Base-by-base conservation (phyloP, 2,888 invertebrate species). In the Gisinianus flammeolus region DNA sequence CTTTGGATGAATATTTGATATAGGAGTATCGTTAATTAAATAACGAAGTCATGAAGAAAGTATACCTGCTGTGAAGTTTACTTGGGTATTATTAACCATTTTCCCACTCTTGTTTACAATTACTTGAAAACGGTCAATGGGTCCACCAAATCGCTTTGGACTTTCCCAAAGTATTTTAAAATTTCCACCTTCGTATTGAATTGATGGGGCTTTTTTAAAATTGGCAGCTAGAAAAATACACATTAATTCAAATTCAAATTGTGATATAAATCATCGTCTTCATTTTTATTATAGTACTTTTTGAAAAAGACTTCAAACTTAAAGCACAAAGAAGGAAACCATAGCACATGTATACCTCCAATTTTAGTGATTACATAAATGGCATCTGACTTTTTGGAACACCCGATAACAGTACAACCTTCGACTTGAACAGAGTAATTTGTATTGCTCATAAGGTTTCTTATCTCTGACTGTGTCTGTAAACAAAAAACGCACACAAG, bases 361-460 rank as follows among this genome's bases (percentile, higher is more conserved):
- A 93, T 91, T 79, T 89, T 88, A 0, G 93, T 93, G 31, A 88
- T 87, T 0, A 90, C 87, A 81, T 87, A 87, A 62, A 91, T 87
- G 0, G 88, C 87, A 82, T 88, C 87, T 70, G 90, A 90, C 12
- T 87, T 86, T 31, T 88, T 86, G 1, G 94, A 94, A 85, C 92
- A 93, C 58, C 88, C 87, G 0, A 89, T 87, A 0, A 93, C 95
- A n/a, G 28, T 68, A 85, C 92, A 93, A 0, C 95, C 95, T 66
- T 89, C 88, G 0, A 95, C 90, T 76, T 89, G 89, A 28, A 94
- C 90, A 70, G 90, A 90, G 86, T 95, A 95, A 79, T 90, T 89
- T 0, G 90, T 90, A 85, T 90, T 93, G 77, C 91, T 90, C 56
- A 87, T 86, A 54, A 94, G 88, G 85, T 88, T 85, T 16, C 80